phyloP scores from a whole-genome alignment of 2,113 vertebrate species.

The Leptosomus discolor region DNA sequence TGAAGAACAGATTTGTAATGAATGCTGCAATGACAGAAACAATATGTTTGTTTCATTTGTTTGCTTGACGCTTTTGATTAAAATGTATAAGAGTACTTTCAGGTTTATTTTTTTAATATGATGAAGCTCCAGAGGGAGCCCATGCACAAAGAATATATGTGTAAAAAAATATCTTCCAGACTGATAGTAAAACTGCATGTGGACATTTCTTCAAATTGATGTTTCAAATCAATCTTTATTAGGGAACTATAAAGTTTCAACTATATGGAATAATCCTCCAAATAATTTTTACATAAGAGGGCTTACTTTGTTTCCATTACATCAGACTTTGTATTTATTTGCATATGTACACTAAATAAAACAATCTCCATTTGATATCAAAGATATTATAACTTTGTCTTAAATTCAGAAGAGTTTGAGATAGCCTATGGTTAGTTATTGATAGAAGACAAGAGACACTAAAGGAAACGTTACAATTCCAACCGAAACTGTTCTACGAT shows the following conservation, averaged over 20 bases:
- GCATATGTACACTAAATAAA: no score
- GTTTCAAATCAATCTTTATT: neutral
- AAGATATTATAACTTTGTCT: neutral
- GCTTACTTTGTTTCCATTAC: neutral
- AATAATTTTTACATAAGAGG: neutral
- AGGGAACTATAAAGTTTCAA: neutral
- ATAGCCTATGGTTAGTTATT: neutral
- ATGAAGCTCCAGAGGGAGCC: slow-evolving; percentile 41
- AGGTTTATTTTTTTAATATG: neutral
- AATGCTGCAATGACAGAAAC: neutral
- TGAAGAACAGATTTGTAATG: neutral
- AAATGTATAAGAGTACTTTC: neutral
- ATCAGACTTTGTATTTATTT: no score
- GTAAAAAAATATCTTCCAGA: neutral
- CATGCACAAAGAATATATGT: neutral
- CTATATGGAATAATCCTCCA: neutral
- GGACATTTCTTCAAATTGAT: neutral
- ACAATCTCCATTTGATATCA: neutral
- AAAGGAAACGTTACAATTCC: neutral
- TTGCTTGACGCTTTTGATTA: neutral
- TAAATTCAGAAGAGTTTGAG: neutral
- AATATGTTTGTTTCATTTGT: neutral
- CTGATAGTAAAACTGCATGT: neutral
- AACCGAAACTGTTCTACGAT: no score
- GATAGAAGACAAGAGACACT: neutral